These are phyloP conservation scores for Drosophila arizonae DNA, from an alignment of 1,140 invertebrate species.

Conservation along the genomic window DNA sequence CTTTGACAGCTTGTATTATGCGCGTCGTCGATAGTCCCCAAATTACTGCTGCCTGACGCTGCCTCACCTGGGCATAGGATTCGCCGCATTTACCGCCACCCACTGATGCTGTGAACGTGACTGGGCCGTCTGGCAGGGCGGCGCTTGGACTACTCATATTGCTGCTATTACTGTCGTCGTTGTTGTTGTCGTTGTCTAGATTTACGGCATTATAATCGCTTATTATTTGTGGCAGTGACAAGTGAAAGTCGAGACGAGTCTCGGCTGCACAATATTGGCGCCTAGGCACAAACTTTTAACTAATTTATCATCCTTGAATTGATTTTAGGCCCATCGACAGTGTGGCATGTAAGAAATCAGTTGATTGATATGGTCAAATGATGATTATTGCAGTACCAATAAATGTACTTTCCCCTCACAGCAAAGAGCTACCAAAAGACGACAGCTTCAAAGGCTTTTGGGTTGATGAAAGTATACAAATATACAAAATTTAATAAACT, in stretches of 20 bases:
- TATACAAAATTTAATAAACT: too few relatives aligned
- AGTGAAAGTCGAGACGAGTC: conserved; percentile 20
- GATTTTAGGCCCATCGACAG: conserved; percentile 38
- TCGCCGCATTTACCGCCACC: neutral
- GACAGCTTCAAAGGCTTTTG: too few relatives aligned
- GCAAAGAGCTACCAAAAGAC: neutral
- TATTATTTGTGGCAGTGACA: conserved; percentile 45
- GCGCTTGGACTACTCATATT: conserved; percentile 2
- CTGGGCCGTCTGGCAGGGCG: conserved; percentile 33
- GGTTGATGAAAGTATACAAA: too few relatives aligned
- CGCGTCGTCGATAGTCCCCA: conserved; percentile 33
- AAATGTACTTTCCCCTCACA: neutral
- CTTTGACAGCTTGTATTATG: conserved; percentile 25
- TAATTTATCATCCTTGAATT: conserved; percentile 67
- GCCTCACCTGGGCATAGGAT: conserved; percentile 40
- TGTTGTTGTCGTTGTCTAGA: conserved; percentile 9
- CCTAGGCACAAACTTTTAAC: conserved; percentile 9
- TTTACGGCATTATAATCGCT: conserved; percentile 44
- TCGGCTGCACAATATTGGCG: neutral
- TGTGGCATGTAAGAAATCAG: conserved; percentile 16
- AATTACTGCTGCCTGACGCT: neutral
- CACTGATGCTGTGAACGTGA: conserved; percentile 47
- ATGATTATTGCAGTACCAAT: neutral
- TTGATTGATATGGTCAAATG: conserved; percentile 45
- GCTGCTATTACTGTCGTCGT: conserved; percentile 8